Evolutionary conservation across 2,113 vertebrate species (phyloP).

Genomic region (Gallinago undulata): DNA sequence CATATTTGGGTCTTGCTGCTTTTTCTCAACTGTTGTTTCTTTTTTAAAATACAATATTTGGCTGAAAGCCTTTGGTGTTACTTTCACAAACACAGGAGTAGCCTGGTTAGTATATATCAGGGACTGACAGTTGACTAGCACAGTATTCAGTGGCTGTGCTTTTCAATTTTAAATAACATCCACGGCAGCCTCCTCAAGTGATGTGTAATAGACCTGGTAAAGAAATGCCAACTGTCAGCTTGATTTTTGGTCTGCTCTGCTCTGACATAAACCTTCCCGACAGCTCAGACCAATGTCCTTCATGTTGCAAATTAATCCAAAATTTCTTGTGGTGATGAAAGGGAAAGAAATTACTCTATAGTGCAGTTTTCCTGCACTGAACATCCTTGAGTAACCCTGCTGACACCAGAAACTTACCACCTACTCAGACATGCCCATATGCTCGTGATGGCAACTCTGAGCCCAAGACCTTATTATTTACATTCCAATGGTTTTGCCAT

Average conservation of each 20-base stretch:
- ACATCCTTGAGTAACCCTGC: constrained; percentile 36
- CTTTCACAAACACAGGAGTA: background rate
- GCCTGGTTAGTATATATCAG: background rate
- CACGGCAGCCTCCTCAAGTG: constrained; percentile 14
- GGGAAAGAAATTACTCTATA: constrained; percentile 8
- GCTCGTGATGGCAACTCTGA: background rate
- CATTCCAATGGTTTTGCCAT: background rate
- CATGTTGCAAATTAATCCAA: constrained; percentile 38
- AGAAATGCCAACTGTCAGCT: constrained; percentile 62
- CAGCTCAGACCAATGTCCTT: constrained; percentile 56
- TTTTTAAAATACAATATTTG: background rate
- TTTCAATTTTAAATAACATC: constrained; percentile 36
- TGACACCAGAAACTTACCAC: constrained; percentile 41
- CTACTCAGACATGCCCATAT: background rate
- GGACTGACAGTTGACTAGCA: background rate
- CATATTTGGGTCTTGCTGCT: background rate
- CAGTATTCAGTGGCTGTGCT: background rate
- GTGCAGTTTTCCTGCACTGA: background rate
- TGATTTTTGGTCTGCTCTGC: constrained; percentile 26
- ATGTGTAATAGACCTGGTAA: constrained; percentile 32
- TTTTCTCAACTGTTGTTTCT: constrained; percentile 4
- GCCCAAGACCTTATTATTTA: background rate
- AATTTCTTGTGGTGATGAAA: constrained; percentile 46
- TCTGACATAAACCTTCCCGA: constrained; percentile 43
- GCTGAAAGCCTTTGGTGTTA: constrained; percentile 5